Evolutionary conservation across 2,797 vertebrate species (phyloP).

Genomic region (Pseudochirops cupreus): DNA sequence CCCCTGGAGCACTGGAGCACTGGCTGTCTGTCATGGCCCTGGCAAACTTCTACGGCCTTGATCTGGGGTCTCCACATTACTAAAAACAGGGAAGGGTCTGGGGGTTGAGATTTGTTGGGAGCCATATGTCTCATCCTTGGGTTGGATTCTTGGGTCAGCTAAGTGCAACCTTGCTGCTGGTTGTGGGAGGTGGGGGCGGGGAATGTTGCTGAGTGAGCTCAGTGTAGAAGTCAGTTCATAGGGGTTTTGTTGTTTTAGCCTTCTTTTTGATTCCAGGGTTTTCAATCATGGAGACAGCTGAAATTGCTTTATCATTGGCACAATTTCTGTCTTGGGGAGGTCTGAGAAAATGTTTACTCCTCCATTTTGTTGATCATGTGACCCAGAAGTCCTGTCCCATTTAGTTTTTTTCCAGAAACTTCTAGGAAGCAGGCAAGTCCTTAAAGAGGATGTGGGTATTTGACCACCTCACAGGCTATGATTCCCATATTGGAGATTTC

Average conservation of each 20-base stretch:
- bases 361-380: background rate
- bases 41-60: background rate
- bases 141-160: background rate
- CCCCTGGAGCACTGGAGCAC: background rate
- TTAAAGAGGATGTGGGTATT: constrained; percentile 98
- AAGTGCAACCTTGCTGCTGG: background rate
- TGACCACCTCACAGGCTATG: constrained; percentile 97
- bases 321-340: background rate
- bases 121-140: background rate
- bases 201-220: background rate
- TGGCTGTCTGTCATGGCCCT: background rate
- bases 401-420: background rate
- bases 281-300: background rate
- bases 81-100: background rate
- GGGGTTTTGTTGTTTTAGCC: background rate
- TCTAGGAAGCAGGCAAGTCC: constrained; percentile 98
- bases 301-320: background rate
- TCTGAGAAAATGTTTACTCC: background rate
- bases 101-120: background rate
- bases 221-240: background rate
- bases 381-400: background rate
- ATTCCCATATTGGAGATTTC: constrained; percentile 99
- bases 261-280: background rate
- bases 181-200: background rate
- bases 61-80: background rate